Evolutionary conservation across 1,140 invertebrate genomes (phyloP).

Genomic region (Laupala kohalensis): DNA sequence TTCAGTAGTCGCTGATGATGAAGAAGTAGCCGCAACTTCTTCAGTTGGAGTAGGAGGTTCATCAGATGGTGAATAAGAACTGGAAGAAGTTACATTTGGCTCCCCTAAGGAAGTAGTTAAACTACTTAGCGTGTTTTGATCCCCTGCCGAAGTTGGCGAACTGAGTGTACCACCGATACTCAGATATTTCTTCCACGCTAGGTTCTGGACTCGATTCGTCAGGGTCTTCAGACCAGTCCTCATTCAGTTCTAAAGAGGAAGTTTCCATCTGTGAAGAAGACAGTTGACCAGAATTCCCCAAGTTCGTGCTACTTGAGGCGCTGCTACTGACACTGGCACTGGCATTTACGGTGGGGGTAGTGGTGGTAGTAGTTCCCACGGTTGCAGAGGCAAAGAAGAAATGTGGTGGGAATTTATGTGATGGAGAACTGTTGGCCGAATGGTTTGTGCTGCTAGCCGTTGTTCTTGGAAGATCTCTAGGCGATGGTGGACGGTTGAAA

Average conservation of each 20-base stretch:
- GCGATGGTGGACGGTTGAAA: neutral
- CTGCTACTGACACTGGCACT: neutral
- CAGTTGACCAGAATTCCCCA: neutral
- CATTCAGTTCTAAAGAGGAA: constrained; percentile 1
- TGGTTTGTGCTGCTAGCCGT: neutral
- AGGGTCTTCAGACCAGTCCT: neutral
- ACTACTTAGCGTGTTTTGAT: neutral
- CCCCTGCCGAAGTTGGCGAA: neutral
- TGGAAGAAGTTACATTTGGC: neutral
- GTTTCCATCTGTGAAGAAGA: neutral
- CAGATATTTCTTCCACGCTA: neutral
- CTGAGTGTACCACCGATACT: neutral
- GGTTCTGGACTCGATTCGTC: neutral
- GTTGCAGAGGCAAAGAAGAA: neutral
- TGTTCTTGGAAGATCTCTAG: neutral
- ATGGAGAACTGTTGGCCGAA: neutral
- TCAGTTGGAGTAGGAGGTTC: neutral
- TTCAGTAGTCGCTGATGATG: no score
- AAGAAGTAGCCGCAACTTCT: no score
- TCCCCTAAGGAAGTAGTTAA: neutral
- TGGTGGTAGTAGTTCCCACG: neutral
- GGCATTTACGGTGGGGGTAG: neutral
- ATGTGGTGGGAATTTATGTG: neutral
- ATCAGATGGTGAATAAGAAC: neutral
- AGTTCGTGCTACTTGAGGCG: neutral